Evolutionary conservation across 1,140 invertebrate genomes (phyloP).

Genomic region (Ceratosolen fusciceps): DNA sequence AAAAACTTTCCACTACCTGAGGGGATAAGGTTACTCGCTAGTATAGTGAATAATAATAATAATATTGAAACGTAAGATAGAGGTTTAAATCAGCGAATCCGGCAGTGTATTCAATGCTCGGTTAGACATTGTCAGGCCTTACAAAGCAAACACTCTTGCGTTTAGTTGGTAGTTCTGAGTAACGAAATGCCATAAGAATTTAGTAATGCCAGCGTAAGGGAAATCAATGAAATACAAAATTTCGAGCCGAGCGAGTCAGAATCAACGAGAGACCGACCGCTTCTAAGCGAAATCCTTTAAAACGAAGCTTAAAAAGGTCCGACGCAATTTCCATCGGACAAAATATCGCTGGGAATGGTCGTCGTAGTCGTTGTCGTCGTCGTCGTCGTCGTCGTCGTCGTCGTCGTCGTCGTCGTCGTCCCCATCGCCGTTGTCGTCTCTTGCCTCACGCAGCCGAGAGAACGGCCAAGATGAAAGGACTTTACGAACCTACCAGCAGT

Average conservation of each 20-base stretch:
- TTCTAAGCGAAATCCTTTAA: neutral
- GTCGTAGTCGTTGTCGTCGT: too few species aligned
- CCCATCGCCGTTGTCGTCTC: too few species aligned
- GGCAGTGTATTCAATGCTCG: neutral
- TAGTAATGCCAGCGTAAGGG: neutral
- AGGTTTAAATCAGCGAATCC: neutral
- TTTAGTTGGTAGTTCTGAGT: neutral
- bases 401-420: too few species aligned
- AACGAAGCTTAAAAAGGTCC: conserved; percentile 18
- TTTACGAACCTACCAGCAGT: conserved; percentile 22
- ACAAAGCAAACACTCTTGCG: neutral
- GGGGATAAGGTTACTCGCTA: too few species aligned
- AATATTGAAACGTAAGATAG: too few species aligned
- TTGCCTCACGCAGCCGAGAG: conserved; percentile 19
- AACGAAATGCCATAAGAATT: neutral
- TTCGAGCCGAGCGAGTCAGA: neutral
- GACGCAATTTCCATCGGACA: conserved; percentile 16
- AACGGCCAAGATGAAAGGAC: conserved; percentile 44
- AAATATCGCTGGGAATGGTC: conserved; percentile 3
- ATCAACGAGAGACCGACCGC: neutral
- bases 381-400: too few species aligned
- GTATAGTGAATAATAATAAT: neutral
- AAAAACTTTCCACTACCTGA: too few species aligned
- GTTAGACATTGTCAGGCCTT: neutral
- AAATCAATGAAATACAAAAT: neutral